Evolutionary conservation across 2,888 invertebrate genomes (phyloP), one percentile per base, ranked within the genome.

Genomic region (Thecophora atra): DNA sequence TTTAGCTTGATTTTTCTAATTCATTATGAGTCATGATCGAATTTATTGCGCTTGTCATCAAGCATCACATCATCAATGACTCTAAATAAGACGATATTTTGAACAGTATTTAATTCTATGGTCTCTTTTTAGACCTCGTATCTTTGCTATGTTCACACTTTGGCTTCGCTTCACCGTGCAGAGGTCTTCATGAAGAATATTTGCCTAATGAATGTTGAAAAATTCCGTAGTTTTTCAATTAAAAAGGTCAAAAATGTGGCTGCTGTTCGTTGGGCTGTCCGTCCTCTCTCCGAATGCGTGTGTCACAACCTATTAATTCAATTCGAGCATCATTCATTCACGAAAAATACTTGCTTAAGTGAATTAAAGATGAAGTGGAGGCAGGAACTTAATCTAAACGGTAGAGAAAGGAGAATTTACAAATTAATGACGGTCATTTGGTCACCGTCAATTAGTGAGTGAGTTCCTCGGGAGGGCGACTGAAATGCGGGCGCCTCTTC

Each of bases 231-330:
- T 64, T 19, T 64, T 47, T 47, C 47, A 64, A 64, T 64, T 64
- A 42, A 64, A 64, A 28, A 64, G 64, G 64, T 64, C 47, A 64
- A 42, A 42, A 47, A 64, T 47, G 28, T 47, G 44, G n/a, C 44
- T 28, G 15, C 2, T 17, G 21, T 15, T 26, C 3, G 15, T 58
- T 1, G 1, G 8, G 26, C 8, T 58, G 26, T 7, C 26, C 2
- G 21, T 21, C 58, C 11, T 21, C 26, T 17, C 26, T 58, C 54
- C 28, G 28, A 1, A 26, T 28, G 58, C 26, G 24, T 58, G 24
- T 24, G 26, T 58, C 24, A n/a, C n/a, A 58, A 3, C 24, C 24
- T 26, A 58, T 58, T 58, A 58, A 58, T 58, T 58, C 28, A 58
- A 58, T 58, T 28, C 28, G 26, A 24, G 26, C 3, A 11, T 58